Base-by-base conservation (phyloP, 1,140 invertebrate species). In the Mycetomoellerius zeteki region DNA sequence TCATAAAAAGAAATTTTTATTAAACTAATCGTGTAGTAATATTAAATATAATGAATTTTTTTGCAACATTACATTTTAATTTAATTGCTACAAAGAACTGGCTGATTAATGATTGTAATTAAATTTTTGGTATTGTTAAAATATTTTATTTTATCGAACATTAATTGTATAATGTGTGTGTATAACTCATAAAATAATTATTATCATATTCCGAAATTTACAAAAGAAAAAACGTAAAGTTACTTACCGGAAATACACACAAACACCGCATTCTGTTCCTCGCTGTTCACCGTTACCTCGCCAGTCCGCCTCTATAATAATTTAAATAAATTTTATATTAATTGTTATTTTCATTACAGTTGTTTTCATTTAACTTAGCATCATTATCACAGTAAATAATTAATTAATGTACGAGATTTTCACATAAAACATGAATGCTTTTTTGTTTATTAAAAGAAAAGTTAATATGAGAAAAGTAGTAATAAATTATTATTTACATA, bases 201-300 rank as follows among this genome's bases (percentile, higher is more conserved):
- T 14, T 67, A 21, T 43, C 10, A 6, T 14, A 5, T 43, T 43
- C 37, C 7, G 10, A 43, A 43, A 47, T 67, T 58, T 72, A 43
- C 12, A 69, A 67, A 50, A 24, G 0, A 37, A 12, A 43, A 8
- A 14, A 21, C 2, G 12, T 27, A 62, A 5, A 30, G 33, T 65
- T 24, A 91, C 91, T 92, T 81, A 94, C 93, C 93, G 80, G 91
- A 93, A 78, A 93, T 91, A 86, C 92, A 91, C 58, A 92, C 72
- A 54, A 93, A 92, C 10, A 92, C 87, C 14, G 91, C 90, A 91
- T 93, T 93, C 52, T 92, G 92, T 50, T 92, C 87, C 2, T 71
- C 80, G 24, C 87, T 92, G 64, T 93, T 88, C 80, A 93, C 84
- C n/a, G 89, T 91, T 78, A 93, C 87, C 72, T 91, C 93, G 12